phyloP scores from a whole-genome alignment of 2,113 vertebrate genomes.

The Salvelinus namaycush region DNA sequence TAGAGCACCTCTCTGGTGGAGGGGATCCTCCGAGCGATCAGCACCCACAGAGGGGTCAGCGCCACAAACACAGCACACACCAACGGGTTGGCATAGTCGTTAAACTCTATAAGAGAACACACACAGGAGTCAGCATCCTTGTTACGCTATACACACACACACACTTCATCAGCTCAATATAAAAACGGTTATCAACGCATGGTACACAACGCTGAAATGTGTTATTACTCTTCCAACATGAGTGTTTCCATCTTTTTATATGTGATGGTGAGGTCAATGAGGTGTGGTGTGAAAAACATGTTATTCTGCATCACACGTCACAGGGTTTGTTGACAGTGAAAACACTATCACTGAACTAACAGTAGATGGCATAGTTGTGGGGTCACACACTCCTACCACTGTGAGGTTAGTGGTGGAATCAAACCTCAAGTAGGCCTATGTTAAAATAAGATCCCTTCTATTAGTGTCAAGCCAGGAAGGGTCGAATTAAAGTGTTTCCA shows the following conservation, averaged over 20 bases:
- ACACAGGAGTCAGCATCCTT: neutral
- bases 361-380: slow-evolving; percentile 22
- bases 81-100: slow-evolving; percentile 87
- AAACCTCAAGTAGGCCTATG: too few species aligned
- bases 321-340: slow-evolving; percentile 20
- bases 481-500: neutral
- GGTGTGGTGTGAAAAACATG: slow-evolving; percentile 20
- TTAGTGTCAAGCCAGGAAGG: neutral
- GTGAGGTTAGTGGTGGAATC: too few species aligned
- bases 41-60: slow-evolving; percentile 90
- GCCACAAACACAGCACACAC: slow-evolving; percentile 91
- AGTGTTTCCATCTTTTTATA: neutral
- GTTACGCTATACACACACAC: slow-evolving; percentile 1
- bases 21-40: slow-evolving; percentile 86
- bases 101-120: slow-evolving; percentile 73
- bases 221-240: too few species aligned
- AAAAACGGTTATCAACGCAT: neutral
- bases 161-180: neutral
- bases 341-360: slow-evolving; percentile 18
- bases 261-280: slow-evolving; percentile 5
- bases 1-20: slow-evolving; percentile 92
- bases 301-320: too few species aligned
- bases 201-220: neutral
- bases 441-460: too few species aligned
- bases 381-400: neutral